Percentiles rank a stretch among this genome's conserved stretches.
These are phyloP conservation scores for Monopterus albus DNA, from an alignment of 2,113 vertebrate genomes.

Conservation along the genomic window DNA sequence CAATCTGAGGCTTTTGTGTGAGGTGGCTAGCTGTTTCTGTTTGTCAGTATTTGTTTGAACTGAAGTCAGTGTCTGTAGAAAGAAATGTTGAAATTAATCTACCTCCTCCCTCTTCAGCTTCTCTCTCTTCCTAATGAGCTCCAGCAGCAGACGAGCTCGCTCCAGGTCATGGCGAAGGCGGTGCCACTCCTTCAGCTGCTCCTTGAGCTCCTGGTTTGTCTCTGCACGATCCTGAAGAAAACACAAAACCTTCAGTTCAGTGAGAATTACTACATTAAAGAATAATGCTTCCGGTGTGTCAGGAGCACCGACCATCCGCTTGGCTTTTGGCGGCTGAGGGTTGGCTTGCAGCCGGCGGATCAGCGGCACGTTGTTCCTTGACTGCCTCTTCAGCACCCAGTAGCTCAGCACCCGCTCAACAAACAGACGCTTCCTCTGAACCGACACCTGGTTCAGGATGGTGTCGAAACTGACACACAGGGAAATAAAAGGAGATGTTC, in stretches of 20 bases:
- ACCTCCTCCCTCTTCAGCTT: constrained; percentile 98
- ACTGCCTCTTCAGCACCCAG: constrained; percentile 96
- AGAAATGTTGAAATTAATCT: constrained; percentile 1
- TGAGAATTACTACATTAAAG: not conserved
- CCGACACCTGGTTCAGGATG: constrained; percentile 96
- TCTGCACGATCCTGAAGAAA: constrained; percentile 84
- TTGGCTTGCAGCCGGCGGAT: constrained; percentile 94
- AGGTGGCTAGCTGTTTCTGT: too few species aligned
- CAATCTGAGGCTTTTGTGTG: too few species aligned
- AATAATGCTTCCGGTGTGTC: too few species aligned
- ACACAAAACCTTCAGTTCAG: not conserved
- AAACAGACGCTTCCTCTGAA: constrained; percentile 95
- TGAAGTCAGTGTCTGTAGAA: too few species aligned
- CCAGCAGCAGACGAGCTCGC: constrained; percentile 91
- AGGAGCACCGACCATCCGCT: constrained; percentile 82
- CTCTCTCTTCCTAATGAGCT: constrained; percentile 97
- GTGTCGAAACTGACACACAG: constrained; percentile 87
- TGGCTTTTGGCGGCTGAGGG: constrained; percentile 87
- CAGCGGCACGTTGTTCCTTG: constrained; percentile 93
- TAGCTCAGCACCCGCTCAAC: constrained; percentile 95
- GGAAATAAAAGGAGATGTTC: not conserved
- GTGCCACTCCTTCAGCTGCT: constrained; percentile 97
- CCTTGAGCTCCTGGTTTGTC: constrained; percentile 89
- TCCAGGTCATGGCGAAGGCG: constrained; percentile 97
- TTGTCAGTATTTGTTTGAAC: too few species aligned